A percentile compares a stretch with the other conserved stretches of the same genome.
Evolutionary conservation across 2,888 invertebrate species (phyloP).

Genomic region (Protonemura montana): DNA sequence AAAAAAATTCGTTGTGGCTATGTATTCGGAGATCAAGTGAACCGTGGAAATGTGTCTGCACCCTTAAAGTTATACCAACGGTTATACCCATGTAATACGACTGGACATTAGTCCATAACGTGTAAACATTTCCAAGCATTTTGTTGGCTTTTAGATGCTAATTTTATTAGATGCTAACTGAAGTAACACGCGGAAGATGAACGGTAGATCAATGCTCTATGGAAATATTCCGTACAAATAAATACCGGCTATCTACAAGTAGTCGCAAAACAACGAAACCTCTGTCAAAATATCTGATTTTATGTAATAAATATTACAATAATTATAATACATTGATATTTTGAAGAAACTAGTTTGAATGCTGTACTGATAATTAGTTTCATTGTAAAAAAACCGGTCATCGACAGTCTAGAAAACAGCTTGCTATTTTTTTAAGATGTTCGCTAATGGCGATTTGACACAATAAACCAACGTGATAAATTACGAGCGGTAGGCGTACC

Average conservation of each 20-base stretch:
- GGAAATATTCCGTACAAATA: background rate
- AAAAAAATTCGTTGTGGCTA: background rate
- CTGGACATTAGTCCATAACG: background rate
- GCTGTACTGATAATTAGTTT: background rate
- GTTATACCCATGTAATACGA: background rate
- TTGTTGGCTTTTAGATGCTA: background rate
- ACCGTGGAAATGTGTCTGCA: background rate
- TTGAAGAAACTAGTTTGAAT: too few species aligned
- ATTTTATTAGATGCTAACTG: background rate
- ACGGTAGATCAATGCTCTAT: background rate
- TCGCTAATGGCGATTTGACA: background rate
- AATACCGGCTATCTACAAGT: too few species aligned
- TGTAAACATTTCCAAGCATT: background rate
- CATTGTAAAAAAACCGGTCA: background rate
- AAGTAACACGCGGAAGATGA: background rate
- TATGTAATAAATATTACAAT: too few species aligned
- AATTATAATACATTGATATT: too few species aligned
- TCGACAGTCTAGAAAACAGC: background rate
- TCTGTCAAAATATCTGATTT: too few species aligned
- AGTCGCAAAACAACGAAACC: too few species aligned
- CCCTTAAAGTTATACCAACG: background rate
- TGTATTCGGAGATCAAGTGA: background rate
- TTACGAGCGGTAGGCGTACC: background rate
- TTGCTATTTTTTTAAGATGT: background rate
- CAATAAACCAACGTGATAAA: background rate